Evolutionary conservation across 2,888 invertebrate genomes (phyloP), one percentile per base, ranked within the genome.

Genomic region (Drosophila sordidula): DNA sequence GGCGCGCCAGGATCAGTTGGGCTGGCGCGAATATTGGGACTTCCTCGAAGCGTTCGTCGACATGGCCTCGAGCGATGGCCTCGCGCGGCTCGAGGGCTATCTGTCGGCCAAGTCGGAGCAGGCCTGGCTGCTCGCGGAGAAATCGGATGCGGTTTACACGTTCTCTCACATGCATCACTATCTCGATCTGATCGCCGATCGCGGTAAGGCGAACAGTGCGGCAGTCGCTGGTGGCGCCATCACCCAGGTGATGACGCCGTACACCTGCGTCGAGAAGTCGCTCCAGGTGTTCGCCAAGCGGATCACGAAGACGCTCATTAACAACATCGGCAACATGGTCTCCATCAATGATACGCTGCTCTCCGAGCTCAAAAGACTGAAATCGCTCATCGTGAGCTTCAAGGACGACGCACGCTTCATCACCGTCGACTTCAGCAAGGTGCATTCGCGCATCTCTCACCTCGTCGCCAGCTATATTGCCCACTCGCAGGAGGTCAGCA

Each of bases 1-100:
- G 71, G 97, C 97, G 0, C 94, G 94, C 71, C 94, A 96, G 90
- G 94, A 95, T 91, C 94, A 95, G 56, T 94, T 97, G 0, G 94
- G 94, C 9, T 98, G 98, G 98, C 95, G 95, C 69, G 98, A 99
- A 89, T 97, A 97, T 92, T 99, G 98, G 98, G 95, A 96, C 6
- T 98, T 98, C 90, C 93, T 98, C 12, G 95, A 96, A 78, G 94
- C 94, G 1, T 98, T 96, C 91, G 94, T 96, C 0, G 96, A 99
- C 91, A 93, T 99, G 6, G 92, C 95, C 0, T 94, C 95, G 0
- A 90, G 93, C 0, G 95, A 96, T 58, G 98, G 98, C 0, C 93
- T 98, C 8, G 87, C 92, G 0, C 93, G 95, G 42, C 91, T 99
- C 9, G 98, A 99, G 90, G 93, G 93, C 45, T 96, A 96, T 92